Base-by-base conservation (phyloP, 2,888 invertebrate species). In the Drosophila siamana region DNA sequence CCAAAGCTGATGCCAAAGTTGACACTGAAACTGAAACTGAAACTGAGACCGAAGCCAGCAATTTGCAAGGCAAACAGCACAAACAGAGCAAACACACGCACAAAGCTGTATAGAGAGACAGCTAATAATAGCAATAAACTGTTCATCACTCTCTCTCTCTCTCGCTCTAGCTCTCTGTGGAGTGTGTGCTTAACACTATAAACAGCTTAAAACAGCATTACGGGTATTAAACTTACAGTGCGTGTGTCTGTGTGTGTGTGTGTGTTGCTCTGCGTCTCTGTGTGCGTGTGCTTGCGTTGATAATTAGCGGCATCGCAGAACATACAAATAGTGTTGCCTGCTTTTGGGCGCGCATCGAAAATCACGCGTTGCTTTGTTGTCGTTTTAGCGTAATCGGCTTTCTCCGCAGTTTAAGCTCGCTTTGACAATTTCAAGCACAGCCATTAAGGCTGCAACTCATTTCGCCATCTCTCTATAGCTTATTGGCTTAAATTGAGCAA, bases 151-250 rank as follows among this genome's bases (percentile, higher is more conserved):
- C n/a, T 30, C 30, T 30, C 11, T 30, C 30, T 30, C 30, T n/a
- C 5, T 7, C 6, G 5, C 6, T 48, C 22, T 6, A 8, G 36
- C 16, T 43, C 15, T n/a, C n/a, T n/a, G n/a, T n/a, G n/a, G n/a
- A n/a, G 38, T 48, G 26, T 61, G 47, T 50, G 72, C 50, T 51
- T 60, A 70, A 70, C 52, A 75, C 73, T 65, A 78, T 81, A 85
- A 85, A 79, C 73, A 75, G 82, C 82, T 81, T 81, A 69, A 81
- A 72, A 55, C 41, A 41, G 68, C 63, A 85, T 81, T 78, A 78
- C 67, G 50, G 50, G 66, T 68, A 57, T 72, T 74, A 64, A 69
- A 47, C 38, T 46, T 16, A n/a, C 19, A 1, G 50, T 51, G 11
- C 55, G 38, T 22, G 16, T 50, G n/a, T 5, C 8, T 11, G 9